Conservation (phyloP, 2,113 vertebrate species). For the Cottus gobio region DNA sequence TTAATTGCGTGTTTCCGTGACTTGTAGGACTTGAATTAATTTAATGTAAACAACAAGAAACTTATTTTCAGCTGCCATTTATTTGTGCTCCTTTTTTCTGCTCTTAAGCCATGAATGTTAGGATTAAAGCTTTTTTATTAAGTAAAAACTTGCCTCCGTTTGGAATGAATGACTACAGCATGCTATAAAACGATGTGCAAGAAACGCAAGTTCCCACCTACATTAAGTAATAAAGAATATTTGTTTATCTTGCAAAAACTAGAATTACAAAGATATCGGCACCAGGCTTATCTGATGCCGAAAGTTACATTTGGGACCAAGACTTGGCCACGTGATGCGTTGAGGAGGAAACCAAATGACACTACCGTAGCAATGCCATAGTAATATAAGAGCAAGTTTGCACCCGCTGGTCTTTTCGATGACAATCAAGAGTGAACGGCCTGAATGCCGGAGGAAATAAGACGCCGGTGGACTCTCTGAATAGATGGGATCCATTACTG, state of each 20-base stretch:
- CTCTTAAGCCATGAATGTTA: too few species aligned
- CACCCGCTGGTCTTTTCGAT: background rate
- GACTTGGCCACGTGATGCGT: too few species aligned
- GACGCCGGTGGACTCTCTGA: background rate
- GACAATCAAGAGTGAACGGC: background rate
- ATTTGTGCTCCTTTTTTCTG: too few species aligned
- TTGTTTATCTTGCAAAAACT: background rate
- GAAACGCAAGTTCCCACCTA: background rate
- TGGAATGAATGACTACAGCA: too few species aligned
- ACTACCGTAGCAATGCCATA: too few species aligned
- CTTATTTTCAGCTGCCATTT: too few species aligned
- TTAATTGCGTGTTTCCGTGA: too few species aligned
- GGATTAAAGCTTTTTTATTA: too few species aligned
- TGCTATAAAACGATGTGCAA: too few species aligned
- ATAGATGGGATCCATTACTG: background rate
- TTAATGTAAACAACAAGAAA: too few species aligned
- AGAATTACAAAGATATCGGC: background rate
- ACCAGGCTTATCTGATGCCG: background rate
- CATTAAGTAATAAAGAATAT: background rate
- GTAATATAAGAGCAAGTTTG: background rate
- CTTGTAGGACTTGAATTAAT: too few species aligned
- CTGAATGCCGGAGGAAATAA: background rate
- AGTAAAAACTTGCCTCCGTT: too few species aligned
- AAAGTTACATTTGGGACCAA: background rate
- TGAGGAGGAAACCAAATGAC: background rate